A percentile compares a stretch with the other conserved stretches of the same genome.
Evolutionary conservation across 2,113 vertebrate species (phyloP).

Genomic region (Sarotherodon lohbergeri): DNA sequence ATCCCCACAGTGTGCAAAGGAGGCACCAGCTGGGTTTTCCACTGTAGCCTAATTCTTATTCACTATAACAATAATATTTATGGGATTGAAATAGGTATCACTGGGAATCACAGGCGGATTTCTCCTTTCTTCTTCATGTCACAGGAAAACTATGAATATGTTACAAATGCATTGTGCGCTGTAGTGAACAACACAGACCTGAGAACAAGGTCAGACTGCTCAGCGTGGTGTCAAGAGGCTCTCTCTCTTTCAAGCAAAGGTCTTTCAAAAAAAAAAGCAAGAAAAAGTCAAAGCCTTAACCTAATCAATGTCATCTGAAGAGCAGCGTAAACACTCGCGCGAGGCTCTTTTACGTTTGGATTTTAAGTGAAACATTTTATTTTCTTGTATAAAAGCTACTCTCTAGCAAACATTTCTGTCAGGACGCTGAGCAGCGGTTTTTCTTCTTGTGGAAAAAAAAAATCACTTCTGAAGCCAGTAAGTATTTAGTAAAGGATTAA

Average conservation of each 20-base stretch:
- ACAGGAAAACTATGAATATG: slow-evolving; percentile 20
- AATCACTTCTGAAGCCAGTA: slow-evolving; percentile 51
- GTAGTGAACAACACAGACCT: slow-evolving; percentile 40
- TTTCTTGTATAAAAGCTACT: neutral
- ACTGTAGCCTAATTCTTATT: slow-evolving; percentile 36
- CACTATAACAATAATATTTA: slow-evolving; percentile 52
- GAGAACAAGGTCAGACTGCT: slow-evolving; percentile 45
- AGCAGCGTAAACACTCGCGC: neutral
- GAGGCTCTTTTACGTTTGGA: neutral
- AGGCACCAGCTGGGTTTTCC: slow-evolving; percentile 14
- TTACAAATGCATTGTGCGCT: slow-evolving; percentile 22
- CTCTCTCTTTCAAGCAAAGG: neutral
- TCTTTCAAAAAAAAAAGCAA: neutral
- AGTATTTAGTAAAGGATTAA: slow-evolving; percentile 72
- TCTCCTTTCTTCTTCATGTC: slow-evolving; percentile 6
- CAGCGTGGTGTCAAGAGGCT: slow-evolving; percentile 20
- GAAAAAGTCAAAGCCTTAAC: slow-evolving; percentile 1
- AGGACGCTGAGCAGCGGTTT: slow-evolving; percentile 10
- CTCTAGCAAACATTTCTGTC: slow-evolving; percentile 14
- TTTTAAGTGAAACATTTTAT: slow-evolving; percentile 15
- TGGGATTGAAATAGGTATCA: slow-evolving; percentile 42
- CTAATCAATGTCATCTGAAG: neutral
- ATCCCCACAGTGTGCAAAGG: slow-evolving; percentile 46
- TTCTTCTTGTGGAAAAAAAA: slow-evolving; percentile 1
- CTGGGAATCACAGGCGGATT: slow-evolving; percentile 33